Percentiles rank a stretch among this genome's conserved stretches.
Evolutionary conservation across 2,888 invertebrate species (phyloP).

Genomic region (Cremastobaeus sp.): DNA sequence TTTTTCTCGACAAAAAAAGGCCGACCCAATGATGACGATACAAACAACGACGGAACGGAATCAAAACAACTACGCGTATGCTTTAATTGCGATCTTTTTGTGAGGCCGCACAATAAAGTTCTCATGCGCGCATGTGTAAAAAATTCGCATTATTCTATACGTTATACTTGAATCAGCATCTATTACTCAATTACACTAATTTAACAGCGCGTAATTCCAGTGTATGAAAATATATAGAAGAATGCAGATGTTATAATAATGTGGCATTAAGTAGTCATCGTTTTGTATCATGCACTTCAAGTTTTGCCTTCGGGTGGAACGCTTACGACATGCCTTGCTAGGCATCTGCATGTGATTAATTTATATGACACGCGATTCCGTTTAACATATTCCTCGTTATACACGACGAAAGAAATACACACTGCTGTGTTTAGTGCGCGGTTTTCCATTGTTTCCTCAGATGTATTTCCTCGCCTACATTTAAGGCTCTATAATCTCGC

Average conservation of each 20-base stretch:
- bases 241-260: constrained; percentile 52
- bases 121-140: constrained; percentile 42
- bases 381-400: constrained; percentile 54
- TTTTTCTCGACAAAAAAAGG: constrained; percentile 6
- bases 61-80: constrained; percentile 8
- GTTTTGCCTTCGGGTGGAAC: constrained; percentile 48
- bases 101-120: constrained; percentile 21
- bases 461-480: constrained; percentile 36
- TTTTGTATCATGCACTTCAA: constrained; percentile 42
- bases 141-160: constrained; percentile 13
- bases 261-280: constrained; percentile 54
- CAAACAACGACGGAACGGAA: constrained; percentile 10
- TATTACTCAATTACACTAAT: constrained; percentile 56
- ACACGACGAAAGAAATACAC: constrained; percentile 48
- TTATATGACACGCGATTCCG: constrained; percentile 60
- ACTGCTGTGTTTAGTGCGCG: constrained; percentile 15
- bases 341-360: constrained; percentile 58
- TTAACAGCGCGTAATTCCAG: constrained; percentile 53
- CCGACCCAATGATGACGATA: constrained; percentile 3
- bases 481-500: constrained; percentile 47
- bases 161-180: constrained; percentile 48
- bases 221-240: constrained; percentile 33
- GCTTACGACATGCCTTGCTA: constrained; percentile 56
- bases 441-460: constrained; percentile 48
- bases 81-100: constrained; percentile 30